phyloP scores from a whole-genome alignment of 2,888 invertebrate genomes.

The Neoaliturus tenellus region DNA sequence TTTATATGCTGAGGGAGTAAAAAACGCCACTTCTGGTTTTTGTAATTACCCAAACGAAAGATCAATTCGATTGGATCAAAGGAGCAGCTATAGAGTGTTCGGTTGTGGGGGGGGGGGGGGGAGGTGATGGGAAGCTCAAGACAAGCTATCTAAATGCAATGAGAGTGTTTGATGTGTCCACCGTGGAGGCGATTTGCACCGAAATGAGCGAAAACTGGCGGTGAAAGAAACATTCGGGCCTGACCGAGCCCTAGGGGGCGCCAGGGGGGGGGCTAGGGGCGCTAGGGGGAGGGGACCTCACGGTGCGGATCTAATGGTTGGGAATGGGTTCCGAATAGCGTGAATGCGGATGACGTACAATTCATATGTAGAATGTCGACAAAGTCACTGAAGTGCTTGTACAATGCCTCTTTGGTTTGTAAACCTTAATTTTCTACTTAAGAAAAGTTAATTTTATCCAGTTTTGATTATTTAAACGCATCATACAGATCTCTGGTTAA shows the following conservation, averaged over 20 bases:
- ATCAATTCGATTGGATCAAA: conserved; percentile 6
- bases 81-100: conserved; percentile 10
- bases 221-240: conserved; percentile 18
- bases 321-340: no score
- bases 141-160: conserved; percentile 64
- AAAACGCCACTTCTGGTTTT: not conserved
- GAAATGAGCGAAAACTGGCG: conserved; percentile 31
- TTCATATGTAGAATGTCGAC: no score
- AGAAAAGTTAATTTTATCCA: no score
- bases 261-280: not conserved
- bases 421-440: no score
- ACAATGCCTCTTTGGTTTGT: no score
- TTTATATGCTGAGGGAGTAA: no score
- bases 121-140: conserved; percentile 35
- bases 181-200: conserved; percentile 16
- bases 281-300: not conserved
- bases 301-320: no score
- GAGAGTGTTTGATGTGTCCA: conserved; percentile 57
- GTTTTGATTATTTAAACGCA: no score
- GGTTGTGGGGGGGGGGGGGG: no score
- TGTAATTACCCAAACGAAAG: not conserved
- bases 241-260: not conserved
- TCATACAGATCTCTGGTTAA: no score
- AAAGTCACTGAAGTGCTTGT: no score
- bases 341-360: no score